These are phyloP conservation scores for Sinocyclocheilus maitianheensis DNA, from an alignment of 2,113 vertebrate genomes.

Conservation along the genomic window DNA sequence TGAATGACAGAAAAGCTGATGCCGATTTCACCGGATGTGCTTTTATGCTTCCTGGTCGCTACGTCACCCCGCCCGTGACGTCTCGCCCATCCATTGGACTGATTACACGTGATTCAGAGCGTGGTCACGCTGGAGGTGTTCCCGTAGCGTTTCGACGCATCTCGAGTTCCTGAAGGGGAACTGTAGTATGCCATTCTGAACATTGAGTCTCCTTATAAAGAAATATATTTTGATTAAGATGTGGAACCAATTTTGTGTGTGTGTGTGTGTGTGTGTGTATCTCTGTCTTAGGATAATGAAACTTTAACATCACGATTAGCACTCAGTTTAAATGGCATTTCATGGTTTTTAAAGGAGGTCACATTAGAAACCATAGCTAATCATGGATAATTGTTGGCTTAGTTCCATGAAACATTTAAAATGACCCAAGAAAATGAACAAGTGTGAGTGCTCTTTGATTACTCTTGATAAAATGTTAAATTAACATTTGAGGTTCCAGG, in stretches of 20 bases:
- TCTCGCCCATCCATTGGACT: too few relatives aligned
- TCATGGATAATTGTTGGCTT: conserved; percentile 75
- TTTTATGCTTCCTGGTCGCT: too few relatives aligned
- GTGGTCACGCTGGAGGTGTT: too few relatives aligned
- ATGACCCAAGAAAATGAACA: conserved; percentile 62
- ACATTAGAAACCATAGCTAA: conserved; percentile 73
- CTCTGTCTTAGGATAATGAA: conserved; percentile 57
- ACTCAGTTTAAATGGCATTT: conserved; percentile 70
- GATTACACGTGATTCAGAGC: too few relatives aligned
- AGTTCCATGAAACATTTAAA: conserved; percentile 71
- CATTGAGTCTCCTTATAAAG: neutral
- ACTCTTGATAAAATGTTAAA: conserved; percentile 46
- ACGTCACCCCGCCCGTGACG: too few relatives aligned
- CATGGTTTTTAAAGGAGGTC: conserved; percentile 68
- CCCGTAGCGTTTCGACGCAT: too few relatives aligned
- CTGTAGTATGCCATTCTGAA: neutral
- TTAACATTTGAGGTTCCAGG: conserved; percentile 47
- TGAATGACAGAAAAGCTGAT: too few relatives aligned
- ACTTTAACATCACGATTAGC: conserved; percentile 63
- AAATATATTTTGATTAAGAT: conserved; percentile 57
- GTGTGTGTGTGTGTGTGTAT: conserved; percentile 17
- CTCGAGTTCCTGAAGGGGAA: too few relatives aligned
- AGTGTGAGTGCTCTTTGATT: conserved; percentile 47
- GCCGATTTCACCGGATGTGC: too few relatives aligned
- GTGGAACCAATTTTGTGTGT: conserved; percentile 47